Conservation (phyloP, 2,113 vertebrate species). For the Toxostoma redivivum region DNA sequence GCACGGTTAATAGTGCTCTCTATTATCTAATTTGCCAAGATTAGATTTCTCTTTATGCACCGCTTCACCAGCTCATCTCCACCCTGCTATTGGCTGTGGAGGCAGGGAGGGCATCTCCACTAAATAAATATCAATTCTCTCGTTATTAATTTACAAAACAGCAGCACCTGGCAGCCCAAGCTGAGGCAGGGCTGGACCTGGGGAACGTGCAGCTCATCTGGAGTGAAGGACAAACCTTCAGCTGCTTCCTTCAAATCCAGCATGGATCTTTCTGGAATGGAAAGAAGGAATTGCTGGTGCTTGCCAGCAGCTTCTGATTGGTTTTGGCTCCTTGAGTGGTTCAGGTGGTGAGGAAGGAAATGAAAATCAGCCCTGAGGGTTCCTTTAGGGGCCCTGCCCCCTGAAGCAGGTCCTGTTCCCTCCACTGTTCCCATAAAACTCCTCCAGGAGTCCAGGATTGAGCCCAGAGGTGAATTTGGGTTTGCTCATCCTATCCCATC, state of each 20-base stretch:
- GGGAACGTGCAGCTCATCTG: not conserved
- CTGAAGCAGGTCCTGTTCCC: accelerated
- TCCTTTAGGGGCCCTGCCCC: not conserved
- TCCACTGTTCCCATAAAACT: not conserved
- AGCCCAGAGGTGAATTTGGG: not conserved
- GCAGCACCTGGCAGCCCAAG: not conserved
- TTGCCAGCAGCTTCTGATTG: not conserved
- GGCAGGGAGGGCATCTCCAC: not conserved
- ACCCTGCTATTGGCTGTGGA: not conserved
- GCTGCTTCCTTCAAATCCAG: not conserved
- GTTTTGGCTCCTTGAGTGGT: not conserved
- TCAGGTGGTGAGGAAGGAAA: not conserved
- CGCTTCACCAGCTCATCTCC: not conserved
- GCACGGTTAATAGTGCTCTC: not conserved
- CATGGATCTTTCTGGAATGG: not conserved
- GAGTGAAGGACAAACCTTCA: not conserved
- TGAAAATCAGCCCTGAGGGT: not conserved
- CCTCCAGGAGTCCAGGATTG: not conserved
- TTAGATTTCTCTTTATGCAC: not conserved
- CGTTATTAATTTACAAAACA: not conserved
- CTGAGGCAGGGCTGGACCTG: not conserved
- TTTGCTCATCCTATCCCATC: not conserved
- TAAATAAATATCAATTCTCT: not conserved
- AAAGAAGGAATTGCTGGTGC: not conserved
- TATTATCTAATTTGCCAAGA: constrained; percentile 40